Percentiles rank a stretch among this genome's conserved stretches.
Evolutionary conservation across 2,797 vertebrate species (phyloP).

Genomic region (Coccyzus lansbergi): DNA sequence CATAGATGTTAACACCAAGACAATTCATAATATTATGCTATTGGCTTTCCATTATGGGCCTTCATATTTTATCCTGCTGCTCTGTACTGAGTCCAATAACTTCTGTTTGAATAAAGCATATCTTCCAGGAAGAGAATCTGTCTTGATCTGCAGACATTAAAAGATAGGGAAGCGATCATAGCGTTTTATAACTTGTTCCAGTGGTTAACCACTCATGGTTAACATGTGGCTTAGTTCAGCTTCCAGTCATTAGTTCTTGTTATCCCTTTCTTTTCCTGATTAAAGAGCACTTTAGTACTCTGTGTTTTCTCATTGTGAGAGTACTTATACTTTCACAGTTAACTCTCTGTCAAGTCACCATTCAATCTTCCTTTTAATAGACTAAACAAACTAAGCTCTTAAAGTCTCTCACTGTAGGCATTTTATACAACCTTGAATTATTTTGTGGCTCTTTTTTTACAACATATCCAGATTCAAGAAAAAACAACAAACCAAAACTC

Average conservation of each 20-base stretch:
- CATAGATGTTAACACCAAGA: neutral
- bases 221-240: constrained; percentile 51
- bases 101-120: neutral
- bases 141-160: constrained; percentile 26
- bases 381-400: neutral
- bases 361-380: neutral
- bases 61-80: neutral
- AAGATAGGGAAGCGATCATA: constrained; percentile 47
- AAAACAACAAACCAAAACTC: neutral
- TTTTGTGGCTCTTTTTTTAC: neutral
- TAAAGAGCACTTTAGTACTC: constrained; percentile 17
- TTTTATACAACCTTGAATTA: neutral
- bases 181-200: constrained; percentile 50
- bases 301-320: neutral
- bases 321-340: constrained; percentile 11
- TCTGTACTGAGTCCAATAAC: neutral
- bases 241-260: constrained; percentile 37
- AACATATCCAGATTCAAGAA: neutral
- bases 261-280: constrained; percentile 32
- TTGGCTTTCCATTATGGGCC: neutral
- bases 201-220: constrained; percentile 58
- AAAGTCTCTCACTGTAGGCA: neutral
- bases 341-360: neutral
- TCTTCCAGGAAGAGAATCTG: constrained; percentile 12
- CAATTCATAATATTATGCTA: neutral